Base-by-base conservation (phyloP, 35 echinoderm and acorn worm genomes). In the Amphiura filiformis region DNA sequence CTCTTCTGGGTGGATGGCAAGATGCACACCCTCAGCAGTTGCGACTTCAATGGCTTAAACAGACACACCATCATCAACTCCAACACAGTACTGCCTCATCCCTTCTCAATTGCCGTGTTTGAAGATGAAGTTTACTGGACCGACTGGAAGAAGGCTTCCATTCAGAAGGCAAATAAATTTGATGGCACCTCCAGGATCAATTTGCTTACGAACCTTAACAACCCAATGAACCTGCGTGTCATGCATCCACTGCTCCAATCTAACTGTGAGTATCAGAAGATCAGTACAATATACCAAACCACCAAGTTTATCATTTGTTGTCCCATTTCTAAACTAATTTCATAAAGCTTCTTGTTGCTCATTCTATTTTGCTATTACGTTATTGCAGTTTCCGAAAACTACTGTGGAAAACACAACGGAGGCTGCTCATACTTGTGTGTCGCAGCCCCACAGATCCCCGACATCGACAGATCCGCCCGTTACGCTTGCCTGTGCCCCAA, bases 371-470 rank as follows among this genome's bases (percentile, higher is more conserved):
- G n/a, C n/a, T n/a, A n/a, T n/a, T n/a, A n/a, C n/a, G n/a, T n/a
- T n/a, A n/a, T 85, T 85, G 23, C 83, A 85, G 83, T 56, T 37
- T 44, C 83, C 34, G 26, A 56, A 76, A 95, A 89, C 77, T 61
- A 82, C 31, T 99, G 96, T 77, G 79, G 39, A 32, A 39, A 13
- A 23, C 40, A 88, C 80, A 90, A 93, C 18, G 87, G 89, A 42
- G 80, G 87, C 40, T 99, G 96, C 64, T 99, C 96, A 37, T 79
- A 99, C 85, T 39, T 99, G 22, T 92, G 96, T 39, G 96, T 99
- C n/a, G 93, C 87, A 18, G 79, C 96, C 23, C 96, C 94, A 2
- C 75, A 86, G 30, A 41, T 87, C 13, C 18, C 57, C 17, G 88
- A n/a, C n/a, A n/a, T n/a, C n/a, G n/a, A 87, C 17, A 65, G 76